phyloP scores from a whole-genome alignment of 92 coral and sea anemone species.

The Epizoanthus scotinus region DNA sequence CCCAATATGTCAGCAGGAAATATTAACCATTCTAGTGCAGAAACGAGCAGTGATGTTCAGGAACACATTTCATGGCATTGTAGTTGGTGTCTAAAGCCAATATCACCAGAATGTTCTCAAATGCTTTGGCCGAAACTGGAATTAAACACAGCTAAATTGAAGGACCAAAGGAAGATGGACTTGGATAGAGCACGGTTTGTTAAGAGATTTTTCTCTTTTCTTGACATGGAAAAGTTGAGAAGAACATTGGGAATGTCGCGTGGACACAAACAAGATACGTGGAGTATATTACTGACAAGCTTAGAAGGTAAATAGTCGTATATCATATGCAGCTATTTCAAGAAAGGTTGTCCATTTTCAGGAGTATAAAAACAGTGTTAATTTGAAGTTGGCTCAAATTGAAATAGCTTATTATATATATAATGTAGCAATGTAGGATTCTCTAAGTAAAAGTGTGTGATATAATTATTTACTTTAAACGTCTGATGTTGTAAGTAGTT shows the following conservation, averaged over 20 bases:
- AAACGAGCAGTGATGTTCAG: too few relatives aligned
- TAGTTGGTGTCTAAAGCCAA: background rate
- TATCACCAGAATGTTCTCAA: background rate
- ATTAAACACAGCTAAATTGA: constrained; percentile 3
- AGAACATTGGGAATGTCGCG: constrained; percentile 11
- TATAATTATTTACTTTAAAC: too few relatives aligned
- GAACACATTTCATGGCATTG: background rate
- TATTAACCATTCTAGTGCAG: too few relatives aligned
- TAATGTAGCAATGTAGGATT: too few relatives aligned
- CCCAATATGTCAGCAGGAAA: too few relatives aligned
- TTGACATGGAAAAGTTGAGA: constrained; percentile 20
- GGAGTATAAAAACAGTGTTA: too few relatives aligned
- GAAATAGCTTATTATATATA: too few relatives aligned
- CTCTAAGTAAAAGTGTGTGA: too few relatives aligned
- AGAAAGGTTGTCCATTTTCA: too few relatives aligned
- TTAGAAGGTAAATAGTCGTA: background rate
- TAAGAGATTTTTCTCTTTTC: constrained; percentile 25
- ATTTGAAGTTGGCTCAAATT: too few relatives aligned
- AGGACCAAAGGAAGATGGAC: background rate
- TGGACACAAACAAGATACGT: constrained; percentile 12
- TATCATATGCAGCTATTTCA: too few relatives aligned
- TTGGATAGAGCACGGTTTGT: constrained; percentile 31
- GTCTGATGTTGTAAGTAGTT: too few relatives aligned
- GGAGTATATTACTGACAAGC: background rate
- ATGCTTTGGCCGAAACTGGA: constrained; percentile 13